Evolutionary conservation across 30 jellyfish, hydroid and myxozoan species (phyloP).

Genomic region (Chironex yamaguchii): DNA sequence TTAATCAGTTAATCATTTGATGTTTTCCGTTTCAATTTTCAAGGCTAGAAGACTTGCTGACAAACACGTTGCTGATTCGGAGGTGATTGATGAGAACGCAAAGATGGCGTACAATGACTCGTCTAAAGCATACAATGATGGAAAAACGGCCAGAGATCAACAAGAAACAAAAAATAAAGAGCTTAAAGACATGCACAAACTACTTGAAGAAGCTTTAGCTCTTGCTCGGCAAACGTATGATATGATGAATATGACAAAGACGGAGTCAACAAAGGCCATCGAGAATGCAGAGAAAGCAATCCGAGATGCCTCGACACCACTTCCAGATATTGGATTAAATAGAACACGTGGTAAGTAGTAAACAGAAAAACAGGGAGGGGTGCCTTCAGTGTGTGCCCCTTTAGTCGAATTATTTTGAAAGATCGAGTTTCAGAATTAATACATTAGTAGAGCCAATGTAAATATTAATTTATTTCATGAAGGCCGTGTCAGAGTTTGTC

Average conservation of each 20-base stretch:
- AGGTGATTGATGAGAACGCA: slow-evolving; percentile 57
- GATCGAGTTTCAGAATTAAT: too few species aligned
- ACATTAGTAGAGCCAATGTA: too few species aligned
- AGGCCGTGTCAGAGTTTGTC: too few species aligned
- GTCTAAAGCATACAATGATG: slow-evolving; percentile 62
- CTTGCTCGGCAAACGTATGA: slow-evolving; percentile 63
- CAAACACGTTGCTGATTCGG: slow-evolving; percentile 78
- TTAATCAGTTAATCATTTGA: neutral
- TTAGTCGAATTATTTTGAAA: too few species aligned
- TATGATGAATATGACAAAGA: slow-evolving; percentile 51
- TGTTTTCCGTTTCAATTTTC: neutral
- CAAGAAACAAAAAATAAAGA: slow-evolving; percentile 72
- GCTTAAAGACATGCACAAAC: slow-evolving; percentile 50
- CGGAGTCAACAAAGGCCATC: slow-evolving; percentile 63
- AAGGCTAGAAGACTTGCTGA: slow-evolving; percentile 96
- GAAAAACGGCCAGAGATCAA: slow-evolving; percentile 68
- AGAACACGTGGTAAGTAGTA: slow-evolving; percentile 67
- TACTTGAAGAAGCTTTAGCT: slow-evolving; percentile 66
- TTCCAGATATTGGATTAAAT: slow-evolving; percentile 81
- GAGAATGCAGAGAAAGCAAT: slow-evolving; percentile 63
- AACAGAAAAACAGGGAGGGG: too few species aligned
- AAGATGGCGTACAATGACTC: slow-evolving; percentile 79
- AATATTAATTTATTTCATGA: too few species aligned
- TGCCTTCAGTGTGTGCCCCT: too few species aligned
- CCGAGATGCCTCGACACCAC: slow-evolving; percentile 74